Percentiles rank a stretch among this genome's conserved stretches.
phyloP scores from a whole-genome alignment of 2,888 invertebrate species.

The Deilephila elpenor region DNA sequence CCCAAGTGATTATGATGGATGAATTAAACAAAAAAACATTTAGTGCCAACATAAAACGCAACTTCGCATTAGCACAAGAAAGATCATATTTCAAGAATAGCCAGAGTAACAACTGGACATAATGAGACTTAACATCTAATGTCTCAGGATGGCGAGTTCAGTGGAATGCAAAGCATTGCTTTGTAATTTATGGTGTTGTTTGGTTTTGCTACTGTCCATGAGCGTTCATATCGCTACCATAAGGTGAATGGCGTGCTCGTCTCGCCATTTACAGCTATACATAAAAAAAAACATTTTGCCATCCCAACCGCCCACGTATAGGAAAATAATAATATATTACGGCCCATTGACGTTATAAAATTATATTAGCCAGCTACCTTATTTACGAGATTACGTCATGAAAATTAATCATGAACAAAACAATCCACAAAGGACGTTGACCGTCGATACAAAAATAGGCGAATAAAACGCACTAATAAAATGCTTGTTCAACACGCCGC shows the following conservation, averaged over 20 bases:
- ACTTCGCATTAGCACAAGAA: neutral
- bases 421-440: slow-evolving; percentile 47
- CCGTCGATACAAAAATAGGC: slow-evolving; percentile 55
- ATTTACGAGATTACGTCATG: slow-evolving; percentile 31
- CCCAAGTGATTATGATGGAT: too few relatives aligned
- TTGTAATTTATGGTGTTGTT: too few relatives aligned
- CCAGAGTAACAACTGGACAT: too few relatives aligned
- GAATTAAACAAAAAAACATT: too few relatives aligned
- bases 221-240: too few relatives aligned
- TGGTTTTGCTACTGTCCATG: too few relatives aligned
- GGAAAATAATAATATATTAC: neutral
- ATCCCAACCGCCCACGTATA: slow-evolving; percentile 4
- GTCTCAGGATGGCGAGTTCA: too few relatives aligned
- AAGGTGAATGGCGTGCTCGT: too few relatives aligned
- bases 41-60: too few relatives aligned
- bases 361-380: slow-evolving; percentile 10
- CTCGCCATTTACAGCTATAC: too few relatives aligned
- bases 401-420: slow-evolving; percentile 39
- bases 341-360: neutral
- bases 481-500: slow-evolving; percentile 51
- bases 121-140: too few relatives aligned
- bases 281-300: neutral
- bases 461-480: slow-evolving; percentile 45
- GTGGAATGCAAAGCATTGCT: too few relatives aligned
- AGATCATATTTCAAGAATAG: neutral